Conservation (phyloP, 2,113 vertebrate species). For the Phocoena sinus region DNA sequence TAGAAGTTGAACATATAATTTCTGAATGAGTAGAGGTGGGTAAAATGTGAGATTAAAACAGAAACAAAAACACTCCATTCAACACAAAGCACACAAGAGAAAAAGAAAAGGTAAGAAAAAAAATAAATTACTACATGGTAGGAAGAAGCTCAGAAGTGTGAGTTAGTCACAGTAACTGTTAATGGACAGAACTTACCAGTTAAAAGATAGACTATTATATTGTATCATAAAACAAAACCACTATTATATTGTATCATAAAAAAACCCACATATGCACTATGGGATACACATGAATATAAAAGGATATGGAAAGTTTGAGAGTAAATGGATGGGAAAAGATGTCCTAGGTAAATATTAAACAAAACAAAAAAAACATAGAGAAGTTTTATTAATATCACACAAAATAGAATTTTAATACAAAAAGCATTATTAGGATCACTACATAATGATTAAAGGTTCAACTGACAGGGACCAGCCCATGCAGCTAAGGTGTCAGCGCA, state of each 20-base stretch:
- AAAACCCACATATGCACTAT: neutral
- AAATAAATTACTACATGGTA: neutral
- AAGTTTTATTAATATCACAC: neutral
- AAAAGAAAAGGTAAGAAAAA: neutral
- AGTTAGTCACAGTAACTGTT: neutral
- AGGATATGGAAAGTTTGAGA: neutral
- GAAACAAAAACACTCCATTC: neutral
- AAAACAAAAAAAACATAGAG: neutral
- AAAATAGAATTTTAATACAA: neutral
- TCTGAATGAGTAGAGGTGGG: neutral
- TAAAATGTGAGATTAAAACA: neutral
- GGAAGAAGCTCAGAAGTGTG: neutral
- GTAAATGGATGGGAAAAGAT: neutral
- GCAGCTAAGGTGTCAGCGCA: too few relatives aligned
- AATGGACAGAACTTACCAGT: neutral
- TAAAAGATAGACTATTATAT: neutral
- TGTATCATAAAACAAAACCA: neutral
- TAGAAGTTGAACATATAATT: neutral
- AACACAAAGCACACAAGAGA: neutral
- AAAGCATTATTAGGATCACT: neutral
- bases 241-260: neutral
- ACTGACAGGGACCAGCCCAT: too few relatives aligned
- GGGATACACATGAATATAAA: neutral
- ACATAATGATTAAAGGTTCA: neutral
- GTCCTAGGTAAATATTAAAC: neutral